These are phyloP conservation scores for Drosophila repletoides DNA, from an alignment of 1,140 invertebrate species.

Conservation along the genomic window DNA sequence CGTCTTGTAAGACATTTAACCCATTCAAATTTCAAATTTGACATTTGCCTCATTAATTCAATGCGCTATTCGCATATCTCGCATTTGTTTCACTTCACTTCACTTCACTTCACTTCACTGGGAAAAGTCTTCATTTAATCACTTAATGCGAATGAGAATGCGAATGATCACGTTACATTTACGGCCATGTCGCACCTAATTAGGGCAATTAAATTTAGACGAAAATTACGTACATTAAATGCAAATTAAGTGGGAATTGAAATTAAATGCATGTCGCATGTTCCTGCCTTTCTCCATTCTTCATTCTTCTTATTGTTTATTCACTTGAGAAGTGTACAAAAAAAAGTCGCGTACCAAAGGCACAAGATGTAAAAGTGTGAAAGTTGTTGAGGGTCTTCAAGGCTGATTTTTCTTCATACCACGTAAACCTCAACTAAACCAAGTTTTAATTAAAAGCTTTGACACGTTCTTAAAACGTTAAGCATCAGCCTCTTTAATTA, in stretches of 20 bases:
- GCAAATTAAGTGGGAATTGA: conserved; percentile 44
- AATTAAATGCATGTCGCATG: conserved; percentile 34
- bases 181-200: conserved; percentile 48
- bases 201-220: conserved; percentile 50
- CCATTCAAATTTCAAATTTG: conserved; percentile 41
- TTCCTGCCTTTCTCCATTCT: too few species aligned
- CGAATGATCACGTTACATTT: conserved; percentile 28
- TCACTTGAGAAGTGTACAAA: too few species aligned
- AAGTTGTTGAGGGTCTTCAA: not conserved
- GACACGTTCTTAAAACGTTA: too few species aligned
- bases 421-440: not conserved
- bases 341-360: not conserved
- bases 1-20: conserved; percentile 28
- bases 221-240: conserved; percentile 46
- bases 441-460: too few species aligned
- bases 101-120: conserved; percentile 11
- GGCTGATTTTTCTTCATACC: not conserved
- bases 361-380: too few species aligned
- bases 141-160: conserved; percentile 33
- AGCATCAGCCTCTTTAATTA: too few species aligned
- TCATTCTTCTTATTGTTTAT: not conserved
- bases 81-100: conserved; percentile 38
- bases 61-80: conserved; percentile 23
- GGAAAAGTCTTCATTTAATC: conserved; percentile 19
- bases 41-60: conserved; percentile 37